phyloP scores from a whole-genome alignment of 2,888 invertebrate genomes.

The Matsumyia berberina region DNA sequence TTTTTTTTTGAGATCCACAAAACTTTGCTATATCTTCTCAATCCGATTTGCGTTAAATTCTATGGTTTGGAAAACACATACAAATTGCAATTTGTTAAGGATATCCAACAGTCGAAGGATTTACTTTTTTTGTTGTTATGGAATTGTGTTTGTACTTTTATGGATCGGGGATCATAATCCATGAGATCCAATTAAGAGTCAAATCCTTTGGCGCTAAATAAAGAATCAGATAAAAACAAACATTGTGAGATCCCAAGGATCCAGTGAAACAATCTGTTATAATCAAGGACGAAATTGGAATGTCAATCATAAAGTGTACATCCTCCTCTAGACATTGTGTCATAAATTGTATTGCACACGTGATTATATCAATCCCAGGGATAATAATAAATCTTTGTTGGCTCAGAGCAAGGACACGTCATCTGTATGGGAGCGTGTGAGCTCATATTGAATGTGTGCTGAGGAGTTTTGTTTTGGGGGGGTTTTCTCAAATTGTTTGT shows the following conservation, averaged over 20 bases:
- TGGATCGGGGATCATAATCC: constrained; percentile 14
- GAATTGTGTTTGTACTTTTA: background rate
- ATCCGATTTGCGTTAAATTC: constrained; percentile 37
- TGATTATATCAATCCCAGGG: constrained; percentile 45
- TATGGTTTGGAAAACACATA: constrained; percentile 38
- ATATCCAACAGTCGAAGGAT: constrained; percentile 18
- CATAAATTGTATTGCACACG: constrained; percentile 47
- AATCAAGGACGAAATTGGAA: constrained; percentile 65
- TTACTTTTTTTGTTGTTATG: constrained; percentile 1
- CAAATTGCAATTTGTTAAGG: constrained; percentile 28
- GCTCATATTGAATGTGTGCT: background rate
- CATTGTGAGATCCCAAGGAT: no score
- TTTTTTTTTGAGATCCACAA: constrained; percentile 31
- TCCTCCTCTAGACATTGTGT: constrained; percentile 37
- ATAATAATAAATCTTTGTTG: constrained; percentile 61
- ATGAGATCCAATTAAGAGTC: constrained; percentile 34
- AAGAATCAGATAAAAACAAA: background rate
- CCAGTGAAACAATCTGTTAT: constrained; percentile 21
- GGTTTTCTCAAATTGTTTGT: background rate
- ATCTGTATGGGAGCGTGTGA: background rate
- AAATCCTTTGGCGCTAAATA: constrained; percentile 35
- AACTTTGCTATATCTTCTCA: constrained; percentile 24
- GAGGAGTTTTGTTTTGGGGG: background rate
- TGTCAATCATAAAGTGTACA: constrained; percentile 64
- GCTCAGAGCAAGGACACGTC: constrained; percentile 14